Evolutionary conservation across 2,797 vertebrate genomes (phyloP).

Genomic region (Anas bahamensis): DNA sequence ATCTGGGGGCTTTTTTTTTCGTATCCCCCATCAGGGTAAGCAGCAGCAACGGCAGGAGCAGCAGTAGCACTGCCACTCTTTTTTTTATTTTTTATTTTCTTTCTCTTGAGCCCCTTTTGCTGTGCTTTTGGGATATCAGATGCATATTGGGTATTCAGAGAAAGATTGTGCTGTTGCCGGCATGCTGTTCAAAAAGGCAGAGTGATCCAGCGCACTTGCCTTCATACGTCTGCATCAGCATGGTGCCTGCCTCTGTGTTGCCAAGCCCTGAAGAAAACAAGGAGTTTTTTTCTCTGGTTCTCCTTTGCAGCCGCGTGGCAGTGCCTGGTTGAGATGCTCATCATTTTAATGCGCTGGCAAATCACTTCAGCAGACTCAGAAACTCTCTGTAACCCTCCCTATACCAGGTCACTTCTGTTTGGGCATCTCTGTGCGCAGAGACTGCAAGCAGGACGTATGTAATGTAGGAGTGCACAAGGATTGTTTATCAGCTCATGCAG

Average conservation of each 20-base stretch:
- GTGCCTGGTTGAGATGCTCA: not conserved
- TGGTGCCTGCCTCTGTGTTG: not conserved
- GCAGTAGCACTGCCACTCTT: not conserved
- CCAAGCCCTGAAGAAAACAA: not conserved
- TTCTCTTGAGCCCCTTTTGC: not conserved
- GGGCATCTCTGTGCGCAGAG: not conserved
- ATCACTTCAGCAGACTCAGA: not conserved
- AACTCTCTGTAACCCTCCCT: not conserved
- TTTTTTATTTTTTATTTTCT: not conserved
- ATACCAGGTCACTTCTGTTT: not conserved
- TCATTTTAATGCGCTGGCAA: not conserved
- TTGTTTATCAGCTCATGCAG: not conserved
- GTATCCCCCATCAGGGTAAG: not conserved
- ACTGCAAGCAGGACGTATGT: not conserved
- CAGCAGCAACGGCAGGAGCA: not conserved
- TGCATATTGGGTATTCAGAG: not conserved
- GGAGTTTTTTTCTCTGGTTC: not conserved
- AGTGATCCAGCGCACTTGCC: not conserved
- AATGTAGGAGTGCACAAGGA: not conserved
- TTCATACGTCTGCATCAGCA: not conserved
- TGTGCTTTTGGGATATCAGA: not conserved
- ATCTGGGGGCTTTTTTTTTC: not conserved
- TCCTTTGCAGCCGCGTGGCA: not conserved
- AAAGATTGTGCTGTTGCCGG: not conserved
- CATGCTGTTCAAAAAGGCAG: not conserved